phyloP scores from a whole-genome alignment of 2,113 vertebrate genomes.

The Corvus moneduloides region DNA sequence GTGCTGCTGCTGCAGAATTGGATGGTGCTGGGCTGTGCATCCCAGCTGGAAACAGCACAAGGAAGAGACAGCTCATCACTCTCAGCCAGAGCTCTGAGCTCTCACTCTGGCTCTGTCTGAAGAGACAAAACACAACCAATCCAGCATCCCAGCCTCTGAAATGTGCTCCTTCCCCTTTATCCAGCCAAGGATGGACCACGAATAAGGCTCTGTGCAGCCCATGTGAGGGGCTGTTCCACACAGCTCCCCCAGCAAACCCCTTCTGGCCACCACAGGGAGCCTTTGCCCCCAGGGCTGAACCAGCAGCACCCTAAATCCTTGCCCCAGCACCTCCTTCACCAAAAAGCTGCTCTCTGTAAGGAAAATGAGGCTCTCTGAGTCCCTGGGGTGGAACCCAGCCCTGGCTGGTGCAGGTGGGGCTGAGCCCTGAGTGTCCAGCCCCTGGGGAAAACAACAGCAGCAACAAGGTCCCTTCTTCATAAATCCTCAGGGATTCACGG shows the following conservation, averaged over 20 bases:
- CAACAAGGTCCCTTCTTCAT: background rate
- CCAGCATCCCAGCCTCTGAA: background rate
- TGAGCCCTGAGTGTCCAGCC: background rate
- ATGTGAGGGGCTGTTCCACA: background rate
- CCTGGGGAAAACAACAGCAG: background rate
- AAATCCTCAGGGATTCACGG: background rate
- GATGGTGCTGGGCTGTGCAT: background rate
- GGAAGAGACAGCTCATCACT: background rate
- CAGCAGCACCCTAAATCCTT: background rate
- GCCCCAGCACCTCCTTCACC: background rate
- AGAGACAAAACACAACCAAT: accelerated
- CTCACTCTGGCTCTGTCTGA: background rate
- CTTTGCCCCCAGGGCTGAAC: background rate
- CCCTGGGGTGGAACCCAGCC: background rate
- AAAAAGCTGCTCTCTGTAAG: background rate
- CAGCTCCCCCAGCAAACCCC: background rate
- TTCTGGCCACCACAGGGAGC: background rate
- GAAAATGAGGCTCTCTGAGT: background rate
- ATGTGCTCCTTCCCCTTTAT: background rate
- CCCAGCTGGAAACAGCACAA: background rate
- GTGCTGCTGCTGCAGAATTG: background rate
- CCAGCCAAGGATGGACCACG: accelerated
- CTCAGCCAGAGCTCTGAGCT: background rate
- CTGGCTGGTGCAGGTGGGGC: background rate
- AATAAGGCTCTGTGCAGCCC: background rate